A percentile compares a stretch with the other conserved stretches of the same genome.
Evolutionary conservation across 2,797 vertebrate species (phyloP).

Genomic region (Peromyscus attwateri): DNA sequence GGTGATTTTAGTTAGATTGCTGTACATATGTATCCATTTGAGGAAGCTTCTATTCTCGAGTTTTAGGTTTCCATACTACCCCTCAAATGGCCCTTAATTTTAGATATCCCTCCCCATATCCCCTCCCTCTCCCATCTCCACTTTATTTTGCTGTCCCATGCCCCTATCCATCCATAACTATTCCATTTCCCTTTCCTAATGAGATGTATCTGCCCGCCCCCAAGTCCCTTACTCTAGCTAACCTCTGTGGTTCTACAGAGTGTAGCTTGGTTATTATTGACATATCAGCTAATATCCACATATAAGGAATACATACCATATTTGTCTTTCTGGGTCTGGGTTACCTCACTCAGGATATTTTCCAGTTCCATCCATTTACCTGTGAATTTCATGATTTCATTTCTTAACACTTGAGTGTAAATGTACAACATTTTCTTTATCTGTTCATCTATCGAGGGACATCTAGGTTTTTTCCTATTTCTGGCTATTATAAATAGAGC

Average conservation of each 20-base stretch:
- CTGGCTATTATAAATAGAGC: not conserved
- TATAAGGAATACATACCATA: not conserved
- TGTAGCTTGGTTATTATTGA: not conserved
- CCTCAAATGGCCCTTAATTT: not conserved
- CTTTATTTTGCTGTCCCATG: not conserved
- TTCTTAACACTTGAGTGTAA: not conserved
- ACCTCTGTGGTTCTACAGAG: too few relatives aligned
- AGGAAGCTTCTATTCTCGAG: not conserved
- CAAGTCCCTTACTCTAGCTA: not conserved
- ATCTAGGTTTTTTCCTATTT: not conserved
- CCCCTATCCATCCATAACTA: not conserved
- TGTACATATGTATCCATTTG: not conserved
- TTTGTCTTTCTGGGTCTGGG: not conserved
- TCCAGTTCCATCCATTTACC: not conserved
- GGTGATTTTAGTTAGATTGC: not conserved
- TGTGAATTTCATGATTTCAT: not conserved
- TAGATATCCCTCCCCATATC: not conserved
- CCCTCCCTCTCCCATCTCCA: not conserved
- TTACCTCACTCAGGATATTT: not conserved
- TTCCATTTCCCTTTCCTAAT: not conserved
- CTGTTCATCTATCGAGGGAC: not conserved
- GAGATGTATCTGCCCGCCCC: not conserved
- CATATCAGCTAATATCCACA: not conserved
- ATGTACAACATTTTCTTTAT: not conserved
- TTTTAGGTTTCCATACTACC: not conserved